Evolutionary conservation across 2,797 vertebrate genomes (phyloP).

Genomic region (Cryptoprocta ferox): DNA sequence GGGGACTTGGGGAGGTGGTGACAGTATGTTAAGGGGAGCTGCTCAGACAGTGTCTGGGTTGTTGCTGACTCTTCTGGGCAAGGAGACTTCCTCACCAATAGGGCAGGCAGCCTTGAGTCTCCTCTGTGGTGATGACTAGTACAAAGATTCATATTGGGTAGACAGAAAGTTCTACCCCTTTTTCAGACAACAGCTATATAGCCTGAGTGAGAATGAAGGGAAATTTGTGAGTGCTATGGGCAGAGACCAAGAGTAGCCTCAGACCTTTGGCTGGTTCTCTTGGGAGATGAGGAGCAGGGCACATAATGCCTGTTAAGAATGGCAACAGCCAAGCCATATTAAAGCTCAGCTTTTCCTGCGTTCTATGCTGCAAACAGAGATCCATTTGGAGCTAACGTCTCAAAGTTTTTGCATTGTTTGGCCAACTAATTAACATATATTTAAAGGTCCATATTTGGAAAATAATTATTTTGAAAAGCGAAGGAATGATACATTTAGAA

Average conservation of each 20-base stretch:
- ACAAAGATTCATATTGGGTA: background rate
- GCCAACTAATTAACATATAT: background rate
- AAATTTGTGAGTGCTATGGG: background rate
- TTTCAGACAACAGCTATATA: background rate
- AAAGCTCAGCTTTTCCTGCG: too few relatives aligned
- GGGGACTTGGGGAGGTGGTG: background rate
- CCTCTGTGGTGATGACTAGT: background rate
- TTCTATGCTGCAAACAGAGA: background rate
- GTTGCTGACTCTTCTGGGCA: background rate
- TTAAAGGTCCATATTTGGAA: background rate
- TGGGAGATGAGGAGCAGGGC: background rate
- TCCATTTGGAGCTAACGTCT: background rate
- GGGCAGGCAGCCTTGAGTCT: background rate
- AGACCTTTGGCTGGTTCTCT: background rate
- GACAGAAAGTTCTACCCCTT: background rate
- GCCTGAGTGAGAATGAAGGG: background rate
- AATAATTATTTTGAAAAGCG: background rate
- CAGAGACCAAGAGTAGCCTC: background rate
- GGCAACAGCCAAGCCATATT: background rate
- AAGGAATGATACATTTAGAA: background rate
- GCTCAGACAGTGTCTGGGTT: background rate
- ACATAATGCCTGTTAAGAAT: fast-evolving
- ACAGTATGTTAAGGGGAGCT: background rate
- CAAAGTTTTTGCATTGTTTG: background rate
- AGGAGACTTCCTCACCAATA: background rate